Percentiles rank a stretch among this genome's conserved stretches.
phyloP scores from a whole-genome alignment of 2,888 invertebrate species.

The Drosophila lacicola region DNA sequence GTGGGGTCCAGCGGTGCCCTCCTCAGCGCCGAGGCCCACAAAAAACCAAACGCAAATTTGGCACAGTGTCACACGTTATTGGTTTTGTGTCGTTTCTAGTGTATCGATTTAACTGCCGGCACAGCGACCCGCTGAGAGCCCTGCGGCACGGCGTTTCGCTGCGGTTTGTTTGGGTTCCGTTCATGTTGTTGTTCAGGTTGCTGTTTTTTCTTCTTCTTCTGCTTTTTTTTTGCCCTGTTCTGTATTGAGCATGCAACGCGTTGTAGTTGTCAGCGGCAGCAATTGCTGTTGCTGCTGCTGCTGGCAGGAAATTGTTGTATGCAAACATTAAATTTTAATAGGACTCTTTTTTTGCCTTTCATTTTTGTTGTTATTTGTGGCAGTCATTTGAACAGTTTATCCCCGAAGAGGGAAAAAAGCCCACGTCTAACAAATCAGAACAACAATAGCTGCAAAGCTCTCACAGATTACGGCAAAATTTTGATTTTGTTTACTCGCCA shows the following conservation, averaged over 20 bases:
- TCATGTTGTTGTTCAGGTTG: constrained; percentile 2
- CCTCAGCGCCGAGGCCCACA: not conserved
- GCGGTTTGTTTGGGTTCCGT: constrained; percentile 41
- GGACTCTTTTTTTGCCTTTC: constrained; percentile 31
- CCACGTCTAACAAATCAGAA: constrained; percentile 4
- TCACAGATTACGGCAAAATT: constrained; percentile 25
- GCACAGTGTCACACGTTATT: constrained; percentile 70
- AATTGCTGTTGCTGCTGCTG: constrained; percentile 34
- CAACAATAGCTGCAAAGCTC: constrained; percentile 28
- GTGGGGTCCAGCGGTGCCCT: too few relatives aligned
- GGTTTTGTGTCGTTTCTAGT: constrained; percentile 69
- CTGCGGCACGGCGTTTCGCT: constrained; percentile 21
- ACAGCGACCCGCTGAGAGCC: constrained; percentile 38
- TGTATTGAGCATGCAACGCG: constrained; percentile 29
- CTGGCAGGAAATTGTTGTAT: constrained; percentile 67
- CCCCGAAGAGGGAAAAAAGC: not conserved
- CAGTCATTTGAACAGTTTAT: constrained; percentile 32
- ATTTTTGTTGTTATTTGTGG: constrained; percentile 17
- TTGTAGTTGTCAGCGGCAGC: constrained; percentile 58
- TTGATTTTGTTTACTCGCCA: constrained; percentile 32
- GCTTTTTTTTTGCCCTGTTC: constrained; percentile 13
- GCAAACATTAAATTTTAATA: constrained; percentile 76
- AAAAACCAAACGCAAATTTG: constrained; percentile 66
- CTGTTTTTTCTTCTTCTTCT: not conserved
- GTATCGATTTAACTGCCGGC: constrained; percentile 72